These are phyloP conservation scores for Pelosia muscerda DNA, from an alignment of 2,888 invertebrate species.

Conservation along the genomic window DNA sequence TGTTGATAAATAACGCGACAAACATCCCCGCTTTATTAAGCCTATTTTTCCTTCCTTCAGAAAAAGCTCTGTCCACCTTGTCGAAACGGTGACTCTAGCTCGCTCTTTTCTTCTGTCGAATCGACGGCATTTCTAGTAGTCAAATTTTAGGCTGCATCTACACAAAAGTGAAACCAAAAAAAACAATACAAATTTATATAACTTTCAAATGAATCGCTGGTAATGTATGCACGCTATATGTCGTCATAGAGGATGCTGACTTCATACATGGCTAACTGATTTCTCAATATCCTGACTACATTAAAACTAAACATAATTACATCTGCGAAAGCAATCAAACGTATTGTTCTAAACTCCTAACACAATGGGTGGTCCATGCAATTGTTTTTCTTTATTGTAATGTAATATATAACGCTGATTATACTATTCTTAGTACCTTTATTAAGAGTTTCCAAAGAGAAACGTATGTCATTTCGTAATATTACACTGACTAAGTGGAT, in stretches of 20 bases:
- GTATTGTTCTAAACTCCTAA: conserved; percentile 24
- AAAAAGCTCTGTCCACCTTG: no score
- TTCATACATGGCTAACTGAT: conserved; percentile 10
- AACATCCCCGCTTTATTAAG: no score
- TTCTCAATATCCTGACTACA: conserved; percentile 16
- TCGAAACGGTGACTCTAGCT: no score
- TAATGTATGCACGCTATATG: neutral
- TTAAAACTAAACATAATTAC: conserved; percentile 14
- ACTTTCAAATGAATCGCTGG: neutral
- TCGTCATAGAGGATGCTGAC: neutral
- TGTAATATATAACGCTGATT: conserved; percentile 40
- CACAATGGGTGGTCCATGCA: conserved; percentile 52
- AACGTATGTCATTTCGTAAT: conserved; percentile 19
- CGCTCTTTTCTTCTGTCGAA: no score
- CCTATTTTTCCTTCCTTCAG: no score
- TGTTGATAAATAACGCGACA: no score
- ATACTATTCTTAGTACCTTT: conserved; percentile 46
- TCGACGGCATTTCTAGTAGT: no score
- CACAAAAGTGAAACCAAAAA: no score
- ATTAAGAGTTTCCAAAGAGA: conserved; percentile 22
- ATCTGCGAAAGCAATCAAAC: conserved; percentile 9
- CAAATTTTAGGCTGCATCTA: no score
- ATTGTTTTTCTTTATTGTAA: conserved; percentile 47
- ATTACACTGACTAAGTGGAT: conserved; percentile 11
- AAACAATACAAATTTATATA: neutral